These are phyloP conservation scores for Metacarcinus magister DNA, from an alignment of 2,888 invertebrate genomes.

Conservation along the genomic window DNA sequence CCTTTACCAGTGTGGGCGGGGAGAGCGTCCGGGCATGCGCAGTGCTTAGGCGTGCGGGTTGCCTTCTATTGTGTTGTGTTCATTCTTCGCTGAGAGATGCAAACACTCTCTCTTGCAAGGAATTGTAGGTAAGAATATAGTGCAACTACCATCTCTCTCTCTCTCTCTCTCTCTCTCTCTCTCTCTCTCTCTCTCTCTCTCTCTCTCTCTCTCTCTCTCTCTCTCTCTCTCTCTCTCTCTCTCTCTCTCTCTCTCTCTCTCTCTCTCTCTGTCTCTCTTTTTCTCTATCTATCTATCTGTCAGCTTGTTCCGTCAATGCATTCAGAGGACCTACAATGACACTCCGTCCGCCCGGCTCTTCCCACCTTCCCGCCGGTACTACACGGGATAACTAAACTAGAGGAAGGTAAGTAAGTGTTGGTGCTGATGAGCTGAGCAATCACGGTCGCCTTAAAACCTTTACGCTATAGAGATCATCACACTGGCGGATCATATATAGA, in stretches of 20 bases:
- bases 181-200: constrained; percentile 2
- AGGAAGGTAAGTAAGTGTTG: too few relatives aligned
- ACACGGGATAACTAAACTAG: too few relatives aligned
- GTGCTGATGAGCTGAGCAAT: too few relatives aligned
- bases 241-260: constrained; percentile 2
- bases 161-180: background rate
- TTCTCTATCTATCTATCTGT: background rate
- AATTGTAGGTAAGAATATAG: background rate
- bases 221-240: background rate
- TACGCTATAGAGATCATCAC: too few relatives aligned
- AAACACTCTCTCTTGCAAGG: background rate
- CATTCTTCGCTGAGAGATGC: background rate
- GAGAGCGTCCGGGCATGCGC: too few relatives aligned
- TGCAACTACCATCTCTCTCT: background rate
- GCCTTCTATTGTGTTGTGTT: background rate
- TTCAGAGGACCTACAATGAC: background rate
- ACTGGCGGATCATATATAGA: too few relatives aligned
- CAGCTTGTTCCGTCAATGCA: background rate
- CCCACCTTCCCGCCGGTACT: too few relatives aligned
- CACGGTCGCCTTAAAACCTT: too few relatives aligned
- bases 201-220: background rate
- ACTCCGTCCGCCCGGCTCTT: too few relatives aligned
- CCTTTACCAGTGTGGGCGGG: too few relatives aligned
- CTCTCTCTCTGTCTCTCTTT: background rate
- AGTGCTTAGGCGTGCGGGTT: too few relatives aligned